Evolutionary conservation across 2,888 invertebrate species (phyloP), one percentile per base, ranked within the genome.

Genomic region (Sisyra terminalis): DNA sequence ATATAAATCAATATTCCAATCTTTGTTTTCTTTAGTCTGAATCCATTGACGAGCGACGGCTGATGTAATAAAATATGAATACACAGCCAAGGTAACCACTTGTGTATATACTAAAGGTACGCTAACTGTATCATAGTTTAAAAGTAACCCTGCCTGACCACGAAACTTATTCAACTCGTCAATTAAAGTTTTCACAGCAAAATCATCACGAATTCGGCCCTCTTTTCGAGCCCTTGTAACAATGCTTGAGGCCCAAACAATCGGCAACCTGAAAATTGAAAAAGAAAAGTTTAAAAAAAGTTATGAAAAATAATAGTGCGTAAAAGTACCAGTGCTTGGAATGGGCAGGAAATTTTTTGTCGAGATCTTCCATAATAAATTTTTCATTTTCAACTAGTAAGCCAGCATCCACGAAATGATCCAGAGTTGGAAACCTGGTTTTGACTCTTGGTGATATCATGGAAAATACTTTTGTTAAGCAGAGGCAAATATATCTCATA

Each of bases 221-320:
- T 89, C 89, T 55, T 86, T 88, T n/a, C 88, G 70, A 3, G 89
- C 88, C 48, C 88, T 66, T 0, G 88, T 88, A 46, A 89, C 81
- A 51, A 90, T 88, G 59, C 86, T 85, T 1, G 87, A 78, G 1
- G 88, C 88, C 90, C 90, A 90, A 9, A 88, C 86, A 47, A 90
- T 83, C 7, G 90, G 89, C 53, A 90, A 64, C 74, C 74, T 75
- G 24, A 24, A 24, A 24, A 5, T 3, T 24, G n/a, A 24, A 8
- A 6, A 24, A 24, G 5, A 24, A 24, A 3, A 5, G 24, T 30
- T 38, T 40, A 45, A 46, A 47, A 32, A 29, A 35, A 46, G 11
- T 29, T n/a, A n/a, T n/a, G n/a, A n/a, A n/a, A n/a, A 32, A 37
- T 38, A 43, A 40, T 24, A 11, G 45, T 34, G 15, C 36, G 30